phyloP scores from a whole-genome alignment of 2,113 vertebrate genomes.

The Carassius gibelio region DNA sequence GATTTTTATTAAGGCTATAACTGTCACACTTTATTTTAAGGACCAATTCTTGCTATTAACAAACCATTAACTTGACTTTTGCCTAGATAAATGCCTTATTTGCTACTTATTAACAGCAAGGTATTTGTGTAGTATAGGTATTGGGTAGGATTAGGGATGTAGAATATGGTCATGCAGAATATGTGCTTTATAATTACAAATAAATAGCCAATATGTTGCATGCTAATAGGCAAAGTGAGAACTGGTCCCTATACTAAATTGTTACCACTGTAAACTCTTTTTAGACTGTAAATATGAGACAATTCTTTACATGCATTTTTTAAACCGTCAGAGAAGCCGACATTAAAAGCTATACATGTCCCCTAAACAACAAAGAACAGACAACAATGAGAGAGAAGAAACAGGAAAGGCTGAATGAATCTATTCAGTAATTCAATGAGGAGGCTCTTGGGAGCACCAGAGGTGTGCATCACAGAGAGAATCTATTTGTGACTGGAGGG shows the following conservation, averaged over 20 bases:
- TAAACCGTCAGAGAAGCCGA: not conserved
- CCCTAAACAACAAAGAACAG: constrained; percentile 25
- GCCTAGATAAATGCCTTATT: too few species aligned
- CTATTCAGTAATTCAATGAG: constrained; percentile 65
- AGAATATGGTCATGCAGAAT: too few species aligned
- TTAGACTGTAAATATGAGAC: constrained; percentile 5
- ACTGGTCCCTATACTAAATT: too few species aligned
- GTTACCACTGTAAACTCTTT: not conserved
- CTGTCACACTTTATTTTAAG: too few species aligned
- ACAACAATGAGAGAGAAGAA: constrained; percentile 26
- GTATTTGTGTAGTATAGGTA: too few species aligned
- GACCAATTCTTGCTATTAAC: too few species aligned
- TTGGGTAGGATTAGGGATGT: too few species aligned
- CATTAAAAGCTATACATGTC: not conserved
- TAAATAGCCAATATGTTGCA: too few species aligned
- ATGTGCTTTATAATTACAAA: too few species aligned
- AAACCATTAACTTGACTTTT: too few species aligned
- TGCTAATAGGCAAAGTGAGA: too few species aligned
- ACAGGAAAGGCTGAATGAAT: constrained; percentile 28
- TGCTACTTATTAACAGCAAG: too few species aligned
- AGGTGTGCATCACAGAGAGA: constrained; percentile 53
- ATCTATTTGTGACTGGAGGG: constrained; percentile 59
- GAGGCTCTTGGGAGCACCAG: constrained; percentile 50
- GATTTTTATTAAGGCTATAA: not conserved
- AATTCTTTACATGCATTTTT: not conserved